phyloP scores from a whole-genome alignment of 2,113 vertebrate genomes.

The Ammospiza nelsoni region DNA sequence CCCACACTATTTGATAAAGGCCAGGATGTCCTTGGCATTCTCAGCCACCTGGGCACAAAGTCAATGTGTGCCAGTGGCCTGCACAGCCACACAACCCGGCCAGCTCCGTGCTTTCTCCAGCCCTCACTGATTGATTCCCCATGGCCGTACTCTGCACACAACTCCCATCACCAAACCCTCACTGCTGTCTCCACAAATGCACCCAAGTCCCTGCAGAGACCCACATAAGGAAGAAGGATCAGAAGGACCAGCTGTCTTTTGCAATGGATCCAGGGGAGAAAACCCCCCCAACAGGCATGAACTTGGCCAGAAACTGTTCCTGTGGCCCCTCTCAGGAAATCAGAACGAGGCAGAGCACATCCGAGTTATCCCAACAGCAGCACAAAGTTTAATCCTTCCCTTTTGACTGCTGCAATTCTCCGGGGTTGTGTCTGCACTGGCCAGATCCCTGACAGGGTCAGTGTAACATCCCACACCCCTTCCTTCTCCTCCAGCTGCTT shows the following conservation, averaged over 20 bases:
- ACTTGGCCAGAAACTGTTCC: neutral
- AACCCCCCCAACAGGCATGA: neutral
- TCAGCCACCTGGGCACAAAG: neutral
- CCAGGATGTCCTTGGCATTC: neutral
- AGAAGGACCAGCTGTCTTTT: neutral
- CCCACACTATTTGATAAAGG: too few relatives aligned
- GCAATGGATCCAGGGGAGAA: neutral
- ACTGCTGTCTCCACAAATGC: fast-evolving
- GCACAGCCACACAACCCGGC: too few relatives aligned
- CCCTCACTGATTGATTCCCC: too few relatives aligned
- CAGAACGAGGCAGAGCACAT: neutral
- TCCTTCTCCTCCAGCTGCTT: neutral
- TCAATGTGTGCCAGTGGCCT: fast-evolving
- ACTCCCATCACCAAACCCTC: neutral
- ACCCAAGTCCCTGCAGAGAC: neutral
- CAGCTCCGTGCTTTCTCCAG: neutral
- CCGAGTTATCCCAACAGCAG: too few relatives aligned
- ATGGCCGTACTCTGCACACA: fast-evolving
- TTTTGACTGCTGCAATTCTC: fast-evolving
- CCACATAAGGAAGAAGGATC: neutral
- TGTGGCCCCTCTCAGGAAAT: neutral
- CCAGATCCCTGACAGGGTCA: fast-evolving
- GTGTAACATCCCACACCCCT: fast-evolving
- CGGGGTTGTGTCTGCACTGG: too few relatives aligned
- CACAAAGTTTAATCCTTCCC: fast-evolving